These are phyloP conservation scores for Tenthredo mesomela DNA, from an alignment of 2,888 invertebrate genomes.

Conservation along the genomic window DNA sequence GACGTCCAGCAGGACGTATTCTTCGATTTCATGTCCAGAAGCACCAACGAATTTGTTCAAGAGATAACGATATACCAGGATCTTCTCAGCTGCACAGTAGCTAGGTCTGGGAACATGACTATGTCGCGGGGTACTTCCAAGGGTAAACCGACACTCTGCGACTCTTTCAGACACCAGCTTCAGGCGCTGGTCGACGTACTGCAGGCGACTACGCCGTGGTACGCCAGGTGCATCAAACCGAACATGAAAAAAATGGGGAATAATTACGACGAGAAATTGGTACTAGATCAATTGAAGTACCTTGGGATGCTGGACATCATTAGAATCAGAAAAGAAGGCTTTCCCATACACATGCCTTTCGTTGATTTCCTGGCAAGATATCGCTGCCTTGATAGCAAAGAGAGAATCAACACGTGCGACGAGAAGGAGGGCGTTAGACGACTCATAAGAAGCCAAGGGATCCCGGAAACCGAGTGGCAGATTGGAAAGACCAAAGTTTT, in stretches of 20 bases:
- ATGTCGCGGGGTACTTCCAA: constrained; percentile 92
- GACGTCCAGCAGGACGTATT: constrained; percentile 96
- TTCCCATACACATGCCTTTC: constrained; percentile 91
- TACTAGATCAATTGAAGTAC: constrained; percentile 93
- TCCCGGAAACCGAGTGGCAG: constrained; percentile 91
- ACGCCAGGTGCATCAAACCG: constrained; percentile 95
- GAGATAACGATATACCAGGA: constrained; percentile 82
- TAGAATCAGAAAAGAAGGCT: constrained; percentile 93
- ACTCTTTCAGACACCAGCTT: constrained; percentile 92
- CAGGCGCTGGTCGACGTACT: constrained; percentile 94
- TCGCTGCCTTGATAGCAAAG: constrained; percentile 82
- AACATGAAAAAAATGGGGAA: constrained; percentile 91
- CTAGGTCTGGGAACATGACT: constrained; percentile 68
- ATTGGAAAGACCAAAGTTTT: constrained; percentile 93
- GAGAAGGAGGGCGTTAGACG: constrained; percentile 77
- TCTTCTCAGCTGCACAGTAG: constrained; percentile 70
- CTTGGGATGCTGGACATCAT: constrained; percentile 97
- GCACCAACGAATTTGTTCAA: constrained; percentile 90
- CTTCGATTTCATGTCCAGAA: constrained; percentile 92
- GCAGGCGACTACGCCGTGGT: constrained; percentile 95
- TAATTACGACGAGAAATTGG: constrained; percentile 88
- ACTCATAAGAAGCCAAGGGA: constrained; percentile 83
- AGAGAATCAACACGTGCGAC: constrained; percentile 76
- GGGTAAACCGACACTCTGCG: constrained; percentile 93
- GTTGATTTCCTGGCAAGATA: constrained; percentile 88